A percentile compares a stretch with the other conserved stretches of the same genome.
These are phyloP conservation scores for Gopherus evgoodei DNA, from an alignment of 2,113 vertebrate genomes.

Conservation along the genomic window DNA sequence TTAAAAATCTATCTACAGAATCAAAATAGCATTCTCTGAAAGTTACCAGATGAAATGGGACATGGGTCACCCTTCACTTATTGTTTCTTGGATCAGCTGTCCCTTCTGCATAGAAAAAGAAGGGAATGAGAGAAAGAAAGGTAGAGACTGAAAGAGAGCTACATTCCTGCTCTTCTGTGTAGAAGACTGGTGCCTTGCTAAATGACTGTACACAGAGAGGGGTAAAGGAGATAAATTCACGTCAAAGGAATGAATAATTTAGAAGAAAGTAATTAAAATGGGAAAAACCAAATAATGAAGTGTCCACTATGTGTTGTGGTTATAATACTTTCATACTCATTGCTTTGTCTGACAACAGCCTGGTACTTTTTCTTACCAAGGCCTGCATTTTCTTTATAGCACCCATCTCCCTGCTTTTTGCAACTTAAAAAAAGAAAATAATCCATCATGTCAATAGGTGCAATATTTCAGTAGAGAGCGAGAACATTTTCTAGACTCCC, in stretches of 20 bases:
- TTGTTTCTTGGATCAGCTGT: not conserved
- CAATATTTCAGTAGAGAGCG: not conserved
- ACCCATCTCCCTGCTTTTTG: not conserved
- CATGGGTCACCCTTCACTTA: not conserved
- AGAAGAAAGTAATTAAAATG: conserved; percentile 9
- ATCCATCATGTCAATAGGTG: not conserved
- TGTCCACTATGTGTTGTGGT: not conserved
- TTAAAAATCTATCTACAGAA: not conserved
- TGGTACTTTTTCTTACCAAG: not conserved
- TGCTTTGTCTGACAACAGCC: not conserved
- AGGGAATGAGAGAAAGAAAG: not conserved
- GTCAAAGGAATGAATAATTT: not conserved
- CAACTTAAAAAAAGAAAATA: not conserved
- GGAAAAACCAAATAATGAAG: not conserved
- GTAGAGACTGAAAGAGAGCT: not conserved
- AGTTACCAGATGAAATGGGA: not conserved
- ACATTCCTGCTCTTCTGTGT: not conserved
- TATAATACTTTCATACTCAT: not conserved
- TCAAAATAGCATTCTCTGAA: not conserved
- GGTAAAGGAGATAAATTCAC: not conserved
- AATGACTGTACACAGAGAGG: not conserved
- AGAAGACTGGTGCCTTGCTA: not conserved
- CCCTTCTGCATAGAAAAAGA: not conserved
- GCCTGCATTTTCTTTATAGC: conserved; percentile 24
- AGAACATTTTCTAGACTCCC: not conserved